These are phyloP conservation scores for Tor tambroides DNA, from an alignment of 2,113 vertebrate species.

Conservation along the genomic window DNA sequence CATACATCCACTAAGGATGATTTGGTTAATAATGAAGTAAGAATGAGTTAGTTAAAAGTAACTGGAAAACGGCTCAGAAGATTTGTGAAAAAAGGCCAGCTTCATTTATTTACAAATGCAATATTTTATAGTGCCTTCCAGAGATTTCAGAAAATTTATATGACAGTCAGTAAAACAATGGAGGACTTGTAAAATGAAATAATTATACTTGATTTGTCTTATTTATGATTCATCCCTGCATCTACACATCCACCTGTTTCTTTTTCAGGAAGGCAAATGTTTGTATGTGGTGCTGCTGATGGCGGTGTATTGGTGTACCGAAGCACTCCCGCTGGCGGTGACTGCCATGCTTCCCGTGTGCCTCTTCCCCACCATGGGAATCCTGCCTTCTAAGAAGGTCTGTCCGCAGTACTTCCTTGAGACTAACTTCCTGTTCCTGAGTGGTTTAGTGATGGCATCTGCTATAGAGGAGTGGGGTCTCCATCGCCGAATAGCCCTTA, in stretches of 20 bases:
- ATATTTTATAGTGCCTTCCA: neutral
- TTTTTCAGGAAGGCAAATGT: conserved; percentile 91
- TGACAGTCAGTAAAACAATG: neutral
- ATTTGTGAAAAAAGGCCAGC: neutral
- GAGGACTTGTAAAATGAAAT: neutral
- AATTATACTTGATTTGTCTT: neutral
- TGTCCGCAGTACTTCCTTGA: conserved; percentile 96
- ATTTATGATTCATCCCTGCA: neutral
- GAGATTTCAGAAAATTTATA: neutral
- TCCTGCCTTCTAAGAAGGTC: conserved; percentile 88
- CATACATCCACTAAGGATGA: neutral
- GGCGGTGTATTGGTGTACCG: conserved; percentile 94
- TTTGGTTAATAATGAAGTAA: neutral
- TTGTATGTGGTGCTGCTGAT: conserved; percentile 93
- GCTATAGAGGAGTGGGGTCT: conserved; percentile 97
- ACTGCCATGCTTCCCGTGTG: conserved; percentile 92
- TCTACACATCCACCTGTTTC: neutral
- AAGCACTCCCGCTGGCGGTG: conserved; percentile 92
- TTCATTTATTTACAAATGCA: neutral
- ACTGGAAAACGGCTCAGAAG: neutral
- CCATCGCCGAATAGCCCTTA: conserved; percentile 92
- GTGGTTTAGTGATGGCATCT: conserved; percentile 93
- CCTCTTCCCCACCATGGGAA: conserved; percentile 91
- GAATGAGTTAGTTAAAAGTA: neutral
- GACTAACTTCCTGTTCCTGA: conserved; percentile 97